Evolutionary conservation across 2,797 vertebrate species (phyloP).

Genomic region (Ataeniobius toweri): DNA sequence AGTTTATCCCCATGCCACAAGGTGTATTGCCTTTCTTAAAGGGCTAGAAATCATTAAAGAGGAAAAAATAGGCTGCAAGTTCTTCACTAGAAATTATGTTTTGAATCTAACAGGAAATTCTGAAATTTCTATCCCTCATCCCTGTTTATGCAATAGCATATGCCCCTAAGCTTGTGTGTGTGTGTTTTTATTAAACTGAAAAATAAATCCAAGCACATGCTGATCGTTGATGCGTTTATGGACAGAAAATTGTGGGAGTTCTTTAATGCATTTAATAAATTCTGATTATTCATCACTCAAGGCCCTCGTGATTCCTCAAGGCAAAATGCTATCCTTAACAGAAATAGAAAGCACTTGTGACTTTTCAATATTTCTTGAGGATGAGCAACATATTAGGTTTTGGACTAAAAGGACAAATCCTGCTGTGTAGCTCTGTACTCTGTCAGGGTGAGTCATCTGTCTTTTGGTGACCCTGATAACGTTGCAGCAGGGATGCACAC

Average conservation of each 20-base stretch:
- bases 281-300: background rate
- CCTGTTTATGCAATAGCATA: background rate
- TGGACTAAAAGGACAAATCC: conserved; percentile 14
- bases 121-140: background rate
- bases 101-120: no score
- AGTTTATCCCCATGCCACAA: background rate
- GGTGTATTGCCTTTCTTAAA: background rate
- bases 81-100: background rate
- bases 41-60: background rate
- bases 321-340: conserved; percentile 7
- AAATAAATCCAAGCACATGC: background rate
- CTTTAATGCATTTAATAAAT: background rate
- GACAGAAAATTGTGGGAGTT: background rate
- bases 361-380: background rate
- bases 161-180: no score
- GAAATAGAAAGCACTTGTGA: conserved; percentile 9
- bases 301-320: background rate
- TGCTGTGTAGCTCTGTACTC: conserved; percentile 35
- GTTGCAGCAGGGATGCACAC: conserved; percentile 32
- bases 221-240: background rate
- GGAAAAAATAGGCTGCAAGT: background rate
- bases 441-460: conserved; percentile 43
- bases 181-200: background rate
- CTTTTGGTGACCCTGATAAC: conserved; percentile 44
- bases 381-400: conserved; percentile 1